Base-by-base conservation (phyloP, 37 sponge, comb jelly and placozoan genomes). In the Haliclona indistincta region DNA sequence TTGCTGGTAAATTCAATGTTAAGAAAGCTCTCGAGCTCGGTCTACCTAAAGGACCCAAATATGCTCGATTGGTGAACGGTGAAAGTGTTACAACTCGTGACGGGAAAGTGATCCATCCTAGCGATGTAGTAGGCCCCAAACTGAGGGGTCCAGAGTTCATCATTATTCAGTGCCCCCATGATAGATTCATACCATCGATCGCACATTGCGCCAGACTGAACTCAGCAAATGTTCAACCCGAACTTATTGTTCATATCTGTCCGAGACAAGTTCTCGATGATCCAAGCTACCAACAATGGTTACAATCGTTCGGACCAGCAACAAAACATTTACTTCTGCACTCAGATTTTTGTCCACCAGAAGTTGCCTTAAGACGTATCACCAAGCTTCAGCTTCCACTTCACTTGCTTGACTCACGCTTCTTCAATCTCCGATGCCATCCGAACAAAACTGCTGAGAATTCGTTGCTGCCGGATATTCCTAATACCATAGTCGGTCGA, bases 21-120 rank as follows among this genome's bases (percentile, higher is more conserved):
- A 49, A 63, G 10, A 84, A 80, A 33, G 94, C 94, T 2, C 44
- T 37, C 13, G 82, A 81, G 4, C 71, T 93, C n/a, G 94, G 94
- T 38, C 35, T 93, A 0, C 44, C 64, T 1, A 45, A 42, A 28
- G 82, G 79, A 2, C 79, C 79, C 29, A 15, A 49, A 4, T 83
- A 64, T 63, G 61, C 39, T 11, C 20, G 39, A 35, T 77, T 95
- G 35, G 43, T 54, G 5, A 5, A 23, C 8, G 92, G 92, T 20
- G n/a, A 77, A 32, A 40, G 78, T 45, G 83, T 95, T 1, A 73
- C 65, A 19, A 28, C 84, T 13, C 61, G 67, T 0, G 29, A 87
- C 33, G 91, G 89, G 0, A 56, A 22, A 1, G 54, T 53, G 20
- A 49, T 95, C 19, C 64, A 73, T 6, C 93, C 88, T 25, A 20